Evolutionary conservation across 2,797 vertebrate species (phyloP).

Genomic region (Hypotaenidia philippensis): DNA sequence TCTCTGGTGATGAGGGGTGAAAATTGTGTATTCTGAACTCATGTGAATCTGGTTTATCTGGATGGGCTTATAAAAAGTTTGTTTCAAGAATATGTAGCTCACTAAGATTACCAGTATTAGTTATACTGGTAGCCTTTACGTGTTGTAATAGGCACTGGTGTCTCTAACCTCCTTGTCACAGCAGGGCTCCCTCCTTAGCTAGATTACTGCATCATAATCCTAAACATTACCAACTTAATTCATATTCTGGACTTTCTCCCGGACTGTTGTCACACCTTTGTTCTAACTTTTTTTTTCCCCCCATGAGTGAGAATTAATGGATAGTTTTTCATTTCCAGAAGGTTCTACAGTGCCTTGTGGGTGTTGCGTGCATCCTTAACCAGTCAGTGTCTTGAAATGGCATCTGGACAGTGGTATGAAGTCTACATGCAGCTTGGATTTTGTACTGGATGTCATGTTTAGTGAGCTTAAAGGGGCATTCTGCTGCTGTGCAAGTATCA

Average conservation of each 20-base stretch:
- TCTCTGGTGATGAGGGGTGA: not conserved
- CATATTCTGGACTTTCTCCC: not conserved
- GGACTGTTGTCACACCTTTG: not conserved
- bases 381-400: not conserved
- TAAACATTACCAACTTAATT: not conserved
- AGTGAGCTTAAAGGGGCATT: not conserved
- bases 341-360: not conserved
- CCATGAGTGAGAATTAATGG: not conserved
- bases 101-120: not conserved
- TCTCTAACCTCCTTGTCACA: not conserved
- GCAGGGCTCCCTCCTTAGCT: not conserved
- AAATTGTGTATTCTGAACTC: not conserved
- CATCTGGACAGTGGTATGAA: not conserved
- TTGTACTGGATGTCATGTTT: not conserved
- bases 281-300: not conserved
- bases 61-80: not conserved
- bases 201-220: not conserved
- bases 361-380: rapidly evolving
- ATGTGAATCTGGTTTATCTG: not conserved
- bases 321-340: not conserved
- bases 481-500: not conserved
- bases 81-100: not conserved
- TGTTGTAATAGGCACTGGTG: not conserved
- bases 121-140: not conserved
- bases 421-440: not conserved